Base-by-base conservation (phyloP, 1,140 invertebrate genomes). In the Parasteatoda tepidariorum region DNA sequence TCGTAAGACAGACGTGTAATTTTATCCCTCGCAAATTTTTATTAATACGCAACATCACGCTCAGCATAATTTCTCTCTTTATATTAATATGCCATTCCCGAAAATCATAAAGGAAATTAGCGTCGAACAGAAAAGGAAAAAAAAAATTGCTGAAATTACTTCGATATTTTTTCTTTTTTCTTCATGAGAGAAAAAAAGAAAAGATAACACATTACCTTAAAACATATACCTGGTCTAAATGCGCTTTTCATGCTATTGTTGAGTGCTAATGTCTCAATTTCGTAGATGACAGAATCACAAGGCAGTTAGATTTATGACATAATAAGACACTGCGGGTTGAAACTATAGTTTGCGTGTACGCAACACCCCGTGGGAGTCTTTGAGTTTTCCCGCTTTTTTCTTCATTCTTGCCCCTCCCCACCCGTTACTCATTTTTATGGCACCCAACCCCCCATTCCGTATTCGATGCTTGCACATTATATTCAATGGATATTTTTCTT, bases 211-310 rank as follows among this genome's bases (percentile, higher is more conserved):
- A 82, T 82, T 82, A 82, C 24, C 78, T 48, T 48, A 82, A 82
- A 82, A 82, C 67, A 82, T 82, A 82, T 70, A 82, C 66, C 67
- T 62, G 22, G 48, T 62, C 78, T 70, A 82, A 82, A 82, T 82
- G 78, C 66, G 78, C 78, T 82, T 82, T 82, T 82, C 78, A 82
- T 82, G 78, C 78, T 48, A 82, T 82, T 82, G 78, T 82, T 82
- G 54, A 82, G 67, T 82, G 78, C 78, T 82, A 82, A 82, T 82
- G 78, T 82, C 78, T 82, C 78, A 82, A 82, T 82, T 82, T 82
- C 67, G 55, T 26, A 41, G 66, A 82, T 82, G 78, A 82, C 78
- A 82, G 78, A 82, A 82, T 82, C 78, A 82, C 78, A 82, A 59
- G 78, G 66, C 22, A 82, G 66, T 82, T 82, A 82, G 78, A 82